These are phyloP conservation scores for Lutraria lutraria DNA, from an alignment of 2,888 invertebrate genomes.

Conservation along the genomic window DNA sequence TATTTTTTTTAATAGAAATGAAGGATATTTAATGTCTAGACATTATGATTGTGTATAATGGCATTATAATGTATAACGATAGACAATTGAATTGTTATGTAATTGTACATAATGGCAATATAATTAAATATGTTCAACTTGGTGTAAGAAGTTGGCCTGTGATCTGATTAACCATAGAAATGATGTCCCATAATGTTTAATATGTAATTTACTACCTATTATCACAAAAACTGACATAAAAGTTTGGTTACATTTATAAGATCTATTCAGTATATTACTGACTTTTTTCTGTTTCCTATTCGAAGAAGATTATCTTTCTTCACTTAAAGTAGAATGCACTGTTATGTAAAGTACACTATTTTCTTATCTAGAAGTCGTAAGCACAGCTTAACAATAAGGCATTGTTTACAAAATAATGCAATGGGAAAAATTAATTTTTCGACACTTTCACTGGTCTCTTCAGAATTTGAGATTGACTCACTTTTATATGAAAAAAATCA, in stretches of 20 bases:
- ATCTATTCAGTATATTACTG: background rate
- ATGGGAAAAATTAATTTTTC: background rate
- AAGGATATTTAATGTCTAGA: constrained; percentile 16
- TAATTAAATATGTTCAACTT: constrained; percentile 4
- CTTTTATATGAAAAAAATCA: background rate
- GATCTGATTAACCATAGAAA: background rate
- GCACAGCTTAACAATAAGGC: background rate
- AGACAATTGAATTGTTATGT: constrained; percentile 19
- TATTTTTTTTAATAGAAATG: background rate
- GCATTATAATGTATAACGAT: background rate
- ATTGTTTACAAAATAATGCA: background rate
- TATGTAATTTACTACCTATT: constrained; percentile 18
- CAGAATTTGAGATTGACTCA: background rate
- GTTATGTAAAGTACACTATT: background rate
- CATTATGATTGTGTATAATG: constrained; percentile 10
- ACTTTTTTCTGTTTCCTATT: background rate
- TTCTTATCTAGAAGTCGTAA: background rate
- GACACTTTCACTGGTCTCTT: background rate
- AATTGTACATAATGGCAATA: constrained; percentile 17
- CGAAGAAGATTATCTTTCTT: background rate
- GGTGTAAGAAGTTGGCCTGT: background rate
- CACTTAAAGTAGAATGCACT: background rate
- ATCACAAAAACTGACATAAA: constrained; percentile 5
- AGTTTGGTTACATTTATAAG: background rate
- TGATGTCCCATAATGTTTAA: constrained; percentile 8